Base-by-base conservation (phyloP, 1,140 invertebrate species). In the Pogonomyrmex californicus region DNA sequence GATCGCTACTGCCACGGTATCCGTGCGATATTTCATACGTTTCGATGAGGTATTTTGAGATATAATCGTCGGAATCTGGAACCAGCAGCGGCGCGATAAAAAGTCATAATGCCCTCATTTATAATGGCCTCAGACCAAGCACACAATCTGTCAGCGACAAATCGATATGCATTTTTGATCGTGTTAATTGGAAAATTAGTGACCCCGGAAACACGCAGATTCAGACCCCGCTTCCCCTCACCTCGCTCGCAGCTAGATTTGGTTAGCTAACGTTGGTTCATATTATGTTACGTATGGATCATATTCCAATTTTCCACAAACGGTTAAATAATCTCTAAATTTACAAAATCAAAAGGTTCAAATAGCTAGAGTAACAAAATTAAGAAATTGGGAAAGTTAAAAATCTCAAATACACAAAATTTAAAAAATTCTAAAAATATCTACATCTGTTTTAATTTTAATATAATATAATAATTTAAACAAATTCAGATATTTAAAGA, bases 31-130 rank as follows among this genome's bases (percentile, higher is more conserved):
- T 89, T 82, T 89, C 88, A 87, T 36, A 60, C 10, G 44, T 83
- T 71, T 78, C 76, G 85, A 71, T 71, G 70, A 70, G 73, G 49
- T 56, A 78, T 75, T 88, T 71, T 12, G 63, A 79, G 88, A 65
- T 86, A 82, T 90, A 90, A 90, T 89, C 60, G 87, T 76, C 38
- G 77, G 77, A 77, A 90, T 89, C 65, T 85, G 49, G 54, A 17
- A 60, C 49, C 63, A 81, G 54, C 65, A 54, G 82, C 54, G n/a
- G 30, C 33, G 41, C 54, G 75, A 71, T 87, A 83, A 90, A 90
- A 90, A 76, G 63, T 73, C 63, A 49, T 78, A 87, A 89, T 78
- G 71, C 68, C 76, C 76, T 60, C 77, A 60, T 86, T 79, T 66
- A 78, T 81, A 70, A 81, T 70, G 63, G 63, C 63, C 63, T 56